A percentile compares a stretch with the other conserved stretches of the same genome.
Evolutionary conservation across 2,888 invertebrate genomes (phyloP).

Genomic region (Mesochorus sp.): DNA sequence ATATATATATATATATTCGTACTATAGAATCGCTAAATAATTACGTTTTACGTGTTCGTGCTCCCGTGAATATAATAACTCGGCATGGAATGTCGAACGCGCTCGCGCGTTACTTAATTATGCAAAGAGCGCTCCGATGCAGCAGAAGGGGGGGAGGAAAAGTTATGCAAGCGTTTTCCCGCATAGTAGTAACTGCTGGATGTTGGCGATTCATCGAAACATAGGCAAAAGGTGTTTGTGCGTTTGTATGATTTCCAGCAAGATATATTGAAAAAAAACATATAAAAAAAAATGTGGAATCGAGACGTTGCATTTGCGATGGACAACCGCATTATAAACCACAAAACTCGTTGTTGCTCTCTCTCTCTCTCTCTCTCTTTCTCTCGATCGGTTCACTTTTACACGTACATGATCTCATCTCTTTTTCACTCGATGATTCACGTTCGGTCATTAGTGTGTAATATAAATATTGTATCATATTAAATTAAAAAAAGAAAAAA

Average conservation of each 20-base stretch:
- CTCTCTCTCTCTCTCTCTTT: background rate
- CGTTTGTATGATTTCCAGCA: constrained; percentile 1
- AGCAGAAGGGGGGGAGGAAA: constrained; percentile 4
- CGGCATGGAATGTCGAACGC: constrained; percentile 32
- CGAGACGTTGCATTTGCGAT: constrained; percentile 30
- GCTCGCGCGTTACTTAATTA: constrained; percentile 49
- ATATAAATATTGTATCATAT: background rate
- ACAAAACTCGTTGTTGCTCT: constrained; percentile 18
- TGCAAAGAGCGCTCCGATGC: constrained; percentile 31
- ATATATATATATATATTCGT: background rate
- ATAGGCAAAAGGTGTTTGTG: background rate
- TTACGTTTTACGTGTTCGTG: constrained; percentile 1
- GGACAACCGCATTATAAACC: constrained; percentile 30
- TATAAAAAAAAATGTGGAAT: background rate
- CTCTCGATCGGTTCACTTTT: background rate
- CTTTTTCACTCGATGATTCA: constrained; percentile 6
- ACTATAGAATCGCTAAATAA: no score
- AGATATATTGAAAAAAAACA: background rate
- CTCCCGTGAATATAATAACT: constrained; percentile 22
- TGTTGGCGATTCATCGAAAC: background rate
- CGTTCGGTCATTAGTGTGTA: constrained; percentile 17
- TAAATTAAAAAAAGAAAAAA: background rate
- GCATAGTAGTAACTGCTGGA: background rate
- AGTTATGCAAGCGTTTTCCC: constrained; percentile 53
- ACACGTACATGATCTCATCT: background rate